A percentile compares a stretch with the other conserved stretches of the same genome.
phyloP scores from a whole-genome alignment of 2,797 vertebrate genomes.

The Poecilia velifera region DNA sequence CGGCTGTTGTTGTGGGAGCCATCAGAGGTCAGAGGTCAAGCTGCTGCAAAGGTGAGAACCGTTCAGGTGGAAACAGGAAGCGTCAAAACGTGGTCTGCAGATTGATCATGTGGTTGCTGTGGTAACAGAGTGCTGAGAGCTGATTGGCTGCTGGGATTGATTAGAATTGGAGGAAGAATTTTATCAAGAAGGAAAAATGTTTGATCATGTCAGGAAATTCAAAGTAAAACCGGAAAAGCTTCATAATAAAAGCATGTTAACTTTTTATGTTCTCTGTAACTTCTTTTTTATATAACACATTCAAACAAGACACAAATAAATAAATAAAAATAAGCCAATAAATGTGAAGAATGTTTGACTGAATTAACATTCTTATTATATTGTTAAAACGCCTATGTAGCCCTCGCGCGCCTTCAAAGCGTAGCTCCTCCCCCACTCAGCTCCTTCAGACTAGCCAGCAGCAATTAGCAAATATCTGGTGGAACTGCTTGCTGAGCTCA shows the following conservation, averaged over 20 bases:
- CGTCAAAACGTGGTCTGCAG: conserved; percentile 1
- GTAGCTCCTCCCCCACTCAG: no score
- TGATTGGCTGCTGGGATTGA: conserved; percentile 2
- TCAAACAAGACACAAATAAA: background rate
- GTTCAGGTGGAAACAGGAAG: conserved; percentile 26
- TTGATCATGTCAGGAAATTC: background rate
- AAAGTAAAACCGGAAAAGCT: background rate
- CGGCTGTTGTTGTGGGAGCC: conserved; percentile 25
- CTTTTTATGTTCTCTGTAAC: background rate
- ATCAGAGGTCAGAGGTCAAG: conserved; percentile 38
- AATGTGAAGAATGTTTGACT: no score
- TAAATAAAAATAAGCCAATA: no score
- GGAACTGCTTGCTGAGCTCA: no score
- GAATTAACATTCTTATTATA: background rate
- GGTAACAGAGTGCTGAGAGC: background rate
- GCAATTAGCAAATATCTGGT: no score
- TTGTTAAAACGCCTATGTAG: background rate
- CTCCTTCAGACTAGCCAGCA: no score
- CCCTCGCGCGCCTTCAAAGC: no score
- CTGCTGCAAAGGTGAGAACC: conserved; percentile 25
- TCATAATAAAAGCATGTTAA: background rate
- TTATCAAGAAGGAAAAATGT: background rate
- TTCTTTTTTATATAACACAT: background rate
- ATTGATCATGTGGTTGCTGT: background rate
- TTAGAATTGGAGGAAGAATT: background rate